Evolutionary conservation across 2,888 invertebrate genomes (phyloP).

Genomic region (Neoascia interrupta): DNA sequence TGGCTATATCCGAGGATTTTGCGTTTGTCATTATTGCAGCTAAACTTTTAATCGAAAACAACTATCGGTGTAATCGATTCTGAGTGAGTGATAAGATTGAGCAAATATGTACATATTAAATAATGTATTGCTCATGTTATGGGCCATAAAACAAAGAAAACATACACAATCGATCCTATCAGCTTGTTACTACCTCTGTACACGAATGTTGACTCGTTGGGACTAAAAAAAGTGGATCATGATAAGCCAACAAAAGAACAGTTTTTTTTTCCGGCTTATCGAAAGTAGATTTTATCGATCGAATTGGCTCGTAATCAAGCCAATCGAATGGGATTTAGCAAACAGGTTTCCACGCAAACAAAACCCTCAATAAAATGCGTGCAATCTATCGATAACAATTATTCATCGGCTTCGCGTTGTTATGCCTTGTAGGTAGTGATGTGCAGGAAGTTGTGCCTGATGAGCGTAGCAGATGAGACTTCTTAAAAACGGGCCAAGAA

Average conservation of each 20-base stretch:
- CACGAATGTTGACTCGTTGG: not conserved
- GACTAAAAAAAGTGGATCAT: conserved; percentile 9
- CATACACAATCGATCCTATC: too few species aligned
- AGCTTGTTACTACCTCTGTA: not conserved
- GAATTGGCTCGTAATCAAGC: too few species aligned
- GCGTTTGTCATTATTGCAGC: conserved; percentile 7
- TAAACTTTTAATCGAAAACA: not conserved
- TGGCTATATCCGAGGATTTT: conserved; percentile 27
- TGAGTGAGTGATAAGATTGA: conserved; percentile 31
- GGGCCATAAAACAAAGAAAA: conserved; percentile 13
- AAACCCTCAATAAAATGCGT: too few species aligned
- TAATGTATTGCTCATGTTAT: conserved; percentile 14
- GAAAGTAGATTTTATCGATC: not conserved
- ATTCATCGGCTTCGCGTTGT: too few species aligned
- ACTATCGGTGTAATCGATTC: conserved; percentile 6
- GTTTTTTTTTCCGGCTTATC: conserved; percentile 2
- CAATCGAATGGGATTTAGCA: too few species aligned
- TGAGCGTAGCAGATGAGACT: too few species aligned
- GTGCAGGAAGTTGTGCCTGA: too few species aligned
- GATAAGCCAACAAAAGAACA: not conserved
- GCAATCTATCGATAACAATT: too few species aligned
- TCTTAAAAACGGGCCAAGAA: too few species aligned
- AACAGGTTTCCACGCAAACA: too few species aligned
- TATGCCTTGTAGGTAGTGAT: too few species aligned
- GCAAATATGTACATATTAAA: conserved; percentile 1